Evolutionary conservation across 1,140 invertebrate species (phyloP), one percentile per base, ranked within the genome.

Genomic region (Aphelinus atriplicis): DNA sequence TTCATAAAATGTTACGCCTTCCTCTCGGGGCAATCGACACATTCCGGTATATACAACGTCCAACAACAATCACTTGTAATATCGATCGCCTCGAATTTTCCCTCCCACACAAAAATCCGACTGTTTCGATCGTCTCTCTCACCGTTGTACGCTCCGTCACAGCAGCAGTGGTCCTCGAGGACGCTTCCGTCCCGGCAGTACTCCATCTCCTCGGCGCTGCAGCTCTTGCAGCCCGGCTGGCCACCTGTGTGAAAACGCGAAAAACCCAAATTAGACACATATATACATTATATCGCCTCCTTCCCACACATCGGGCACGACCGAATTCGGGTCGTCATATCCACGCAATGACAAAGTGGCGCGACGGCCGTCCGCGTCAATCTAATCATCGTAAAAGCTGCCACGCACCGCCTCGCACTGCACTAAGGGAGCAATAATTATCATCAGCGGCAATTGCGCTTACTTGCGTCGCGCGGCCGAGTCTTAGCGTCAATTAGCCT

Each of bases 91-190:
- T 42, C n/a, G 7, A 51, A 42, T 65, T 65, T 65, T 65, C 48
- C 43, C 45, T 9, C 9, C 51, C 9, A 53, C 47, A 3, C 7
- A 47, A 53, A 9, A 42, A 63, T 61, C 43, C 46, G 43, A 45
- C 9, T 42, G 60, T 45, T 42, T 2, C 26, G 7, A 26, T 26
- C 26, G 26, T 26, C 26, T 66, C 10, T 50, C 81, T 61, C 55
- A 88, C 85, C 81, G 69, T 87, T 83, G 76, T 79, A 83, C 55
- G 75, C 79, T 64, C 88, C 85, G 83, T 94, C 92, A 86, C 92
- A 94, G 84, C 92, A 93, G 84, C 92, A 93, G 84, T 94, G 92
- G 85, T 94, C 92, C 46, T 90, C 89, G 74, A 94, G 88, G 74
- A 93, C 89, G 65, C 90, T 89, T 5, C 83, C 87, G 76, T 90